phyloP scores from a whole-genome alignment of 2,797 vertebrate species.

The Dicrostonyx torquatus region DNA sequence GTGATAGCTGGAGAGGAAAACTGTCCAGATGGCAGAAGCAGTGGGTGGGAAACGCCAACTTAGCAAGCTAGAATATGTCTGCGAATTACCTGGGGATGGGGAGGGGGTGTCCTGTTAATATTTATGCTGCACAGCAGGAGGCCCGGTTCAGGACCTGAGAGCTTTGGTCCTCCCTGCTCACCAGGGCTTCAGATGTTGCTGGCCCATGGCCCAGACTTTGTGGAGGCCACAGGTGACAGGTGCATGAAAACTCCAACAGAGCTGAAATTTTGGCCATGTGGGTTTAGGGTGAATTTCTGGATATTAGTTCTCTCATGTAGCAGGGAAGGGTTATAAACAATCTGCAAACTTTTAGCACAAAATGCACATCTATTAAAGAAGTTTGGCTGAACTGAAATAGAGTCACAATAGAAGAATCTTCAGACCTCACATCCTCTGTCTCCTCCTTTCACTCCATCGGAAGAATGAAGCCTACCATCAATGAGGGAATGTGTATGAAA shows the following conservation, averaged over 20 bases:
- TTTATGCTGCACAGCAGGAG: neutral
- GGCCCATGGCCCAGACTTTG: neutral
- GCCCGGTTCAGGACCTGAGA: neutral
- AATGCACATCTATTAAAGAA: conserved; percentile 1
- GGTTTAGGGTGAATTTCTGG: conserved; percentile 6
- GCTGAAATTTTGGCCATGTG: neutral
- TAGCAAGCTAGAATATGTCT: neutral
- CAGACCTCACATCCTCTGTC: neutral
- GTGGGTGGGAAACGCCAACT: neutral
- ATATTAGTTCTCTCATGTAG: neutral
- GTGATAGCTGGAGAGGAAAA: neutral
- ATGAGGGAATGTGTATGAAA: neutral
- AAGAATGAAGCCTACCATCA: conserved; percentile 7
- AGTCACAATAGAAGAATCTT: conserved; percentile 30
- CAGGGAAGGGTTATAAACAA: neutral
- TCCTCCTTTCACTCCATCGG: neutral
- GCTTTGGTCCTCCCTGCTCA: neutral
- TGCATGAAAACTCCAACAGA: neutral
- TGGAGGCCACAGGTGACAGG: neutral
- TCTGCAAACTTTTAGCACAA: conserved; percentile 25
- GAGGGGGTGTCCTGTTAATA: neutral
- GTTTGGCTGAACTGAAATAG: neutral
- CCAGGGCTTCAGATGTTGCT: neutral
- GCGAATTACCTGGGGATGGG: neutral
- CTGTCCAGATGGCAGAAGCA: neutral